Percentiles rank a stretch among this genome's conserved stretches.
These are phyloP conservation scores for Aptenodytes patagonicus DNA, from an alignment of 2,113 vertebrate genomes.

Conservation along the genomic window DNA sequence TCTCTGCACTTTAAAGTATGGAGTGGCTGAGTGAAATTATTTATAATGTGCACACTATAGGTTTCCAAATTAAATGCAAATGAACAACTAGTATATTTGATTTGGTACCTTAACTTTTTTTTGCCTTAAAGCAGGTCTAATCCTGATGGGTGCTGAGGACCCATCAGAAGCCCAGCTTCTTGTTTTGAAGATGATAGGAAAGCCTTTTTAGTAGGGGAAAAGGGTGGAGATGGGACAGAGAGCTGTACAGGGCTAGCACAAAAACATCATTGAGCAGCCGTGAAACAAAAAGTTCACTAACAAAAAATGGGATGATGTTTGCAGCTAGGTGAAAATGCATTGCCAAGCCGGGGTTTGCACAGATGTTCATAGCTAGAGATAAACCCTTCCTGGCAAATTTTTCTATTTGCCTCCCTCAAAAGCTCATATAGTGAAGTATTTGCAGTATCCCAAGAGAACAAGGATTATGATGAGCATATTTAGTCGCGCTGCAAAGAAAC, in stretches of 20 bases:
- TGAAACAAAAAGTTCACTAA: background rate
- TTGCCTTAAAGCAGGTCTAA: background rate
- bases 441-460: background rate
- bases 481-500: background rate
- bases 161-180: background rate
- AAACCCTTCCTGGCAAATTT: background rate
- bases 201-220: background rate
- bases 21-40: background rate
- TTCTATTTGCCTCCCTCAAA: background rate
- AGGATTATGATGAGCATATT: background rate
- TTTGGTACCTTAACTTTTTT: background rate
- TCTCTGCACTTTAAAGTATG: background rate
- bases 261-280: background rate
- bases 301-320: background rate
- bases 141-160: background rate
- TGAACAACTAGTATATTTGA: background rate
- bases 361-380: background rate
- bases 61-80: background rate
- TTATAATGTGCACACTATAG: background rate
- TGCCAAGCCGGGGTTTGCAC: background rate
- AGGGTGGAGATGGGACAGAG: background rate
- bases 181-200: background rate
- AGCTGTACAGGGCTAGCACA: background rate
- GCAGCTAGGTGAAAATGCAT: background rate
- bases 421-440: background rate